Evolutionary conservation across 2,888 invertebrate species (phyloP).

Genomic region (Bugulina stolonifera): DNA sequence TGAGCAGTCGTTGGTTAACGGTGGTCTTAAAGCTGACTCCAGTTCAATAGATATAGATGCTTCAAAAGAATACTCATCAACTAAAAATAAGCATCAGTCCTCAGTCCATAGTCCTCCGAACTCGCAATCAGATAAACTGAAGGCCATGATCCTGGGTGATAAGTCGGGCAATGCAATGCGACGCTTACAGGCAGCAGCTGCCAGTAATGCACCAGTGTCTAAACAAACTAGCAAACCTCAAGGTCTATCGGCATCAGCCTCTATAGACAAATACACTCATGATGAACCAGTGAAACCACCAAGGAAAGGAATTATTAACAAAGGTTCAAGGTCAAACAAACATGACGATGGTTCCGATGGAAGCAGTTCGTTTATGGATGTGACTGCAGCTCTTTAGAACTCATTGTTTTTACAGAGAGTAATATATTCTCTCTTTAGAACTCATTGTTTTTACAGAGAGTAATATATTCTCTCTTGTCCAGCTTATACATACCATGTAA

Average conservation of each 20-base stretch:
- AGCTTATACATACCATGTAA: too few relatives aligned
- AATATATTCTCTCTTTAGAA: too few relatives aligned
- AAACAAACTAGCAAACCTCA: background rate
- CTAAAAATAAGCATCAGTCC: background rate
- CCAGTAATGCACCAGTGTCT: background rate
- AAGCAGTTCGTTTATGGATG: slow-evolving; percentile 20
- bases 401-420: too few relatives aligned
- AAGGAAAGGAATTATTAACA: background rate
- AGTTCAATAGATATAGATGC: background rate
- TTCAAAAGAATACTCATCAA: background rate
- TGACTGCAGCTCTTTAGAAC: slow-evolving; percentile 1
- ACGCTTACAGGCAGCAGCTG: background rate
- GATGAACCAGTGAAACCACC: slow-evolving; percentile 23
- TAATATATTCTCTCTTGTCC: too few relatives aligned
- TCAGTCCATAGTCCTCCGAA: too few relatives aligned
- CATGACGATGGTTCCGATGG: background rate
- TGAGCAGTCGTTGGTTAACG: background rate
- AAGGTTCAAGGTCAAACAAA: background rate
- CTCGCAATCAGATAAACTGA: background rate
- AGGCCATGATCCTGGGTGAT: slow-evolving; percentile 3
- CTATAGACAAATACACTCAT: background rate
- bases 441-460: too few relatives aligned
- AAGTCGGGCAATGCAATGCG: slow-evolving; percentile 1
- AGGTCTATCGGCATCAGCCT: background rate
- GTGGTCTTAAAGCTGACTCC: background rate